Evolutionary conservation across 2,888 invertebrate genomes (phyloP).

Genomic region (Steinernema scapterisci): DNA sequence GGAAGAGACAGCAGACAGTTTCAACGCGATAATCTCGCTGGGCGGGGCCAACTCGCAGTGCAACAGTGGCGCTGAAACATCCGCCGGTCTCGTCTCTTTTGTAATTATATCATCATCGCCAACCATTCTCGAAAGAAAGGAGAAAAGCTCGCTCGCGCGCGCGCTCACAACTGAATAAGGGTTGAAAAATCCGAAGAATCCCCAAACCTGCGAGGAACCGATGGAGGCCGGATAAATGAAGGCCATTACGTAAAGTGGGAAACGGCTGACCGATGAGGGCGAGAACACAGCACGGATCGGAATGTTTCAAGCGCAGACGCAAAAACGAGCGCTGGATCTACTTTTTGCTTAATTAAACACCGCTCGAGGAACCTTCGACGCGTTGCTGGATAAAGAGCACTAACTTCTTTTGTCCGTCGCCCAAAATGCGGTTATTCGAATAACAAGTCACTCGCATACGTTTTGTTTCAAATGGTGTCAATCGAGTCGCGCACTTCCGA

Average conservation of each 20-base stretch:
- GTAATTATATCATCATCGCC: constrained; percentile 20
- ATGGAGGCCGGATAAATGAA: too few species aligned
- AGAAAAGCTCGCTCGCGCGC: neutral
- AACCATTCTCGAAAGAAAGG: neutral
- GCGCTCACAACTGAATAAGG: neutral
- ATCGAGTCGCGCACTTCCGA: neutral
- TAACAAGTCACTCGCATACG: neutral
- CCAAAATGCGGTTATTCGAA: constrained; percentile 13
- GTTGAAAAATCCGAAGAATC: too few species aligned
- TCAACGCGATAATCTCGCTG: constrained; percentile 5
- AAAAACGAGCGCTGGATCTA: neutral
- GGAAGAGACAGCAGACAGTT: neutral
- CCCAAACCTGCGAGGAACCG: too few species aligned
- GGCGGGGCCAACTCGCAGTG: constrained; percentile 3
- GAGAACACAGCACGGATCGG: neutral
- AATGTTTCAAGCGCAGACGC: neutral
- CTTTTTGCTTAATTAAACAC: constrained; percentile 13
- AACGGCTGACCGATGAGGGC: too few species aligned
- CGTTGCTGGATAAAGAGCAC: neutral
- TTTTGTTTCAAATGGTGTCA: constrained; percentile 28
- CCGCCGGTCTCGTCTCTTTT: constrained; percentile 16
- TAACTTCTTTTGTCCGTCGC: neutral
- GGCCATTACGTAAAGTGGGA: too few species aligned
- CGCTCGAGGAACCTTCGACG: neutral
- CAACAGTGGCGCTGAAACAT: constrained; percentile 19